Evolutionary conservation across 2,113 vertebrate genomes (phyloP).

Genomic region (Rhinolophus sinicus): DNA sequence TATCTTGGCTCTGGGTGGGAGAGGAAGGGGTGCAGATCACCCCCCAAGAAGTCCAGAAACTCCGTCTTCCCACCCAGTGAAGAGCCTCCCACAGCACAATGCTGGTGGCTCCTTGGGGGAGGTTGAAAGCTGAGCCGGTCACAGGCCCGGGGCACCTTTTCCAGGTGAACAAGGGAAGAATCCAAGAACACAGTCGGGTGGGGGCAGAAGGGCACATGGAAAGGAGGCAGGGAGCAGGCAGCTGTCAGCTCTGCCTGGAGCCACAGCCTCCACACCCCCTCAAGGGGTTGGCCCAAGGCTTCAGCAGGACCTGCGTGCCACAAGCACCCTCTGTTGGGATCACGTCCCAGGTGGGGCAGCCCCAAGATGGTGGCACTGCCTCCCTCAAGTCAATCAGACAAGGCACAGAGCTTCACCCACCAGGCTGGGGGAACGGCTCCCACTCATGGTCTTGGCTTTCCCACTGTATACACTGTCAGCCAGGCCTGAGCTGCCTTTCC

Average conservation of each 20-base stretch:
- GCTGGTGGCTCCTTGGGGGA: not conserved
- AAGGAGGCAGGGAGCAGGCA: not conserved
- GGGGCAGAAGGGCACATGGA: not conserved
- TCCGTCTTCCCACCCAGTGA: not conserved
- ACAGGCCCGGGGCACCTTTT: not conserved
- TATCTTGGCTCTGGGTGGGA: not conserved
- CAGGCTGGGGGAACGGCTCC: not conserved
- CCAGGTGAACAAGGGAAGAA: not conserved
- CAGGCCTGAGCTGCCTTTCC: not conserved
- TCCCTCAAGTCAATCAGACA: not conserved
- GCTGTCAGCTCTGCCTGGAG: not conserved
- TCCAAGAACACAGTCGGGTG: not conserved
- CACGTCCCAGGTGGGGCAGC: not conserved
- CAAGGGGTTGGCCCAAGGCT: not conserved
- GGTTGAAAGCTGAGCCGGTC: not conserved
- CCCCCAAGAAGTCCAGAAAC: not conserved
- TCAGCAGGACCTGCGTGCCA: not conserved
- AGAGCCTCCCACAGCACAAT: not conserved
- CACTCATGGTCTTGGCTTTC: not conserved
- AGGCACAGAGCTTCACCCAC: not conserved
- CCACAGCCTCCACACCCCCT: not conserved
- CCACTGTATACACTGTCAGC: not conserved
- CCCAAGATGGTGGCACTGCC: not conserved
- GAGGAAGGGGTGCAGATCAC: not conserved
- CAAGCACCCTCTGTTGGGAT: not conserved